Conservation (phyloP, 2,113 vertebrate species). For the Vidua macroura region DNA sequence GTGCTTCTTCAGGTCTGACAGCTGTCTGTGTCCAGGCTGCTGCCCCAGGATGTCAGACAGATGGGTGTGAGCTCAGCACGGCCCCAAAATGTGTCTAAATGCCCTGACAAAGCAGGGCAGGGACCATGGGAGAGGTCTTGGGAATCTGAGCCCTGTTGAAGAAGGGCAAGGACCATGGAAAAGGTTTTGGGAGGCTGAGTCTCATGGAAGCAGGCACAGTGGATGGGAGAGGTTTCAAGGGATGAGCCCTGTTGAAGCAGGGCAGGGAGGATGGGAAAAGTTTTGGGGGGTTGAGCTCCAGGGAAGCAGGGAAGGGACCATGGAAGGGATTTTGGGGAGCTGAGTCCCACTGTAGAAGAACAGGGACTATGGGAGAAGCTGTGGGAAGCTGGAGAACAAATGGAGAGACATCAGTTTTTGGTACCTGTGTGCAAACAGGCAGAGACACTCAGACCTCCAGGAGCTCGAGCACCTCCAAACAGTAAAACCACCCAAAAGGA, state of each 20-base stretch:
- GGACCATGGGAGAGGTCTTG: neutral
- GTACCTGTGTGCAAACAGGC: accelerated
- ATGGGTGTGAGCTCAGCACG: accelerated
- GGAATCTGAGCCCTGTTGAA: neutral
- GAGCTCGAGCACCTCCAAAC: neutral
- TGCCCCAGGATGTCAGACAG: neutral
- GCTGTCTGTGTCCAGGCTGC: accelerated
- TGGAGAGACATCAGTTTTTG: accelerated
- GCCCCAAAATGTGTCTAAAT: neutral
- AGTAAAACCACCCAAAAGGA: neutral
- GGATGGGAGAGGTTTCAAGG: neutral
- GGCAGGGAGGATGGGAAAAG: neutral
- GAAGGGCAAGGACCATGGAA: neutral
- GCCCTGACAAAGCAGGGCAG: neutral
- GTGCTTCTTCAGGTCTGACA: accelerated
- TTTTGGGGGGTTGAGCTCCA: accelerated
- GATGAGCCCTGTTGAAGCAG: accelerated
- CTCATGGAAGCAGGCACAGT: neutral
- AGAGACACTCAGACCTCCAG: neutral
- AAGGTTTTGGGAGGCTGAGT: neutral
- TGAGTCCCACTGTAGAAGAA: neutral
- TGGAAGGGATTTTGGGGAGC: neutral
- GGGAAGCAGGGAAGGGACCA: neutral
- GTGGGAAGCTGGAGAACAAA: neutral
- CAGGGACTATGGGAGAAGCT: neutral